These are phyloP conservation scores for Hydraecia micacea DNA, from an alignment of 2,888 invertebrate species.

Conservation along the genomic window DNA sequence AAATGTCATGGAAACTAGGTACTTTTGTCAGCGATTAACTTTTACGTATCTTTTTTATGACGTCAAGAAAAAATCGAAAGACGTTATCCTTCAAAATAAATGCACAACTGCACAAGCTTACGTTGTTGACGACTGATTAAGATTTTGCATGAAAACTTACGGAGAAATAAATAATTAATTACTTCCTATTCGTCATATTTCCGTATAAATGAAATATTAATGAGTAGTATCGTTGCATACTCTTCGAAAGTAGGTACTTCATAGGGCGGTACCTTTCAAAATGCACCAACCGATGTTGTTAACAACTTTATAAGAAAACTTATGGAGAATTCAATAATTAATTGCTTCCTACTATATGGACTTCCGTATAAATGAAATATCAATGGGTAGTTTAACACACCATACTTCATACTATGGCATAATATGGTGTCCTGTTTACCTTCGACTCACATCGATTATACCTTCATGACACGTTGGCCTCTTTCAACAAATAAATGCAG, in stretches of 20 bases:
- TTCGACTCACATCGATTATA: conserved; percentile 41
- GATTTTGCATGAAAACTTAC: conserved; percentile 44
- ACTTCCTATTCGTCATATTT: conserved; percentile 66
- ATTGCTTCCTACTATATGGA: conserved; percentile 64
- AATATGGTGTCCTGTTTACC: conserved; percentile 41
- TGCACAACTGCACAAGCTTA: conserved; percentile 27
- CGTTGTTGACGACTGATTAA: conserved; percentile 46
- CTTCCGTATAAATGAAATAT: conserved; percentile 66
- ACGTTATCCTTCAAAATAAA: conserved; percentile 71
- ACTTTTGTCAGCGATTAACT: conserved; percentile 31
- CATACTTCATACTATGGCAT: conserved; percentile 21
- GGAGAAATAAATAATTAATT: conserved; percentile 51
- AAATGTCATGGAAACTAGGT: conserved; percentile 58
- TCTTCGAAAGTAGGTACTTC: neutral
- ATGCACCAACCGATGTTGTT: conserved; percentile 13
- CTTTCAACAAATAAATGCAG: conserved; percentile 18
- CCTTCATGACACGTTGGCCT: conserved; percentile 33
- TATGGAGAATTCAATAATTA: conserved; percentile 46
- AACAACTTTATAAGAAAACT: conserved; percentile 40
- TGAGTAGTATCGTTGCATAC: neutral
- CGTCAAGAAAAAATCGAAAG: conserved; percentile 68
- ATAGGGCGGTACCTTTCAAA: conserved; percentile 70
- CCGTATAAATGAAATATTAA: conserved; percentile 61
- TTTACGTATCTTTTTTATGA: conserved; percentile 45
- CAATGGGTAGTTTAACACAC: conserved; percentile 23